Conservation (phyloP, 2,113 vertebrate species). For the Syrmaticus mikado region DNA sequence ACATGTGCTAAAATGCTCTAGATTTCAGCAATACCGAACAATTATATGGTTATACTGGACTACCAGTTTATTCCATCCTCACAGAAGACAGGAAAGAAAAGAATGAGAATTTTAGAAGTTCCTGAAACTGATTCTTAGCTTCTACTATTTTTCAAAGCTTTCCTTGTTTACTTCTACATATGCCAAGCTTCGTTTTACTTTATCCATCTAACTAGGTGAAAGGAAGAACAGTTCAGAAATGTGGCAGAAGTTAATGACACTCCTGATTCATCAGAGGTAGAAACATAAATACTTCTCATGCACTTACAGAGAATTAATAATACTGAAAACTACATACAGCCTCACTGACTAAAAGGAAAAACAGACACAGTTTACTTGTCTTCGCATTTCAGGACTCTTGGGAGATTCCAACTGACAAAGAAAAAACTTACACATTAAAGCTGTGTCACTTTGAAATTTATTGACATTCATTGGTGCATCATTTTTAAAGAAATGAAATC, state of each 20-base stretch:
- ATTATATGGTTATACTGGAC: not conserved
- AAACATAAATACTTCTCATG: not conserved
- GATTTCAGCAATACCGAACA: not conserved
- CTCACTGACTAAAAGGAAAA: not conserved
- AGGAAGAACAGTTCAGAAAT: not conserved
- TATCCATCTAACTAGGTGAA: not conserved
- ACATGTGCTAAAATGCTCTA: not conserved
- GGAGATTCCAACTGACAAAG: not conserved
- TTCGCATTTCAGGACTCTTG: not conserved
- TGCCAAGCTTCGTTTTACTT: not conserved
- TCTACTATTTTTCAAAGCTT: not conserved
- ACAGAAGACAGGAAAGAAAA: not conserved
- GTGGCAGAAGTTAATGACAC: not conserved
- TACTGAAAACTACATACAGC: not conserved
- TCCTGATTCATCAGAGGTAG: not conserved
- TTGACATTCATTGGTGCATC: not conserved
- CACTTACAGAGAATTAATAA: not conserved
- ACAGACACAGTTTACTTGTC: not conserved
- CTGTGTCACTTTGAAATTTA: not conserved
- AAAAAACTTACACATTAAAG: not conserved
- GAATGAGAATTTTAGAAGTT: not conserved
- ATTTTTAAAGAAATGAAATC: not conserved
- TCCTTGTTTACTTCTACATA: not conserved
- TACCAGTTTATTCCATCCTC: not conserved
- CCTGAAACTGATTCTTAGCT: not conserved